Evolutionary conservation across 2,888 invertebrate genomes (phyloP).

Genomic region (Athetis lepigone): DNA sequence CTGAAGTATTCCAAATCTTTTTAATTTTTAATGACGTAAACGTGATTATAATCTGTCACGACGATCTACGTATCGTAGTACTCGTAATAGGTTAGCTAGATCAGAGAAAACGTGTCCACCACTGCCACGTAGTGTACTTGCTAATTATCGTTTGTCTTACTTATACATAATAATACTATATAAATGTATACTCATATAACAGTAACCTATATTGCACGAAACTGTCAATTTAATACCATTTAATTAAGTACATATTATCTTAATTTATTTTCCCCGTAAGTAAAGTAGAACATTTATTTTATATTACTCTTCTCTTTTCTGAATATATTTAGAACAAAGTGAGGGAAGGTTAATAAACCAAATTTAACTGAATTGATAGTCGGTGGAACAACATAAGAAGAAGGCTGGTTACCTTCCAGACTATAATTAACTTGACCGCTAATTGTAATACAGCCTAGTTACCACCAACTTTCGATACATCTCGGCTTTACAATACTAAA

Average conservation of each 20-base stretch:
- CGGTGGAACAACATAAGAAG: not conserved
- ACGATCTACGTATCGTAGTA: conserved; percentile 8
- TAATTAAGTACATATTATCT: too few relatives aligned
- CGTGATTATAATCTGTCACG: conserved; percentile 16
- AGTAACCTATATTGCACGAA: conserved; percentile 17
- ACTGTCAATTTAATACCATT: not conserved
- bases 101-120: conserved; percentile 27
- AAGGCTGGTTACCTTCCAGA: not conserved
- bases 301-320: not conserved
- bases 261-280: not conserved
- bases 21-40: conserved; percentile 1
- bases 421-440: not conserved
- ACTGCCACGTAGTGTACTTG: conserved; percentile 29
- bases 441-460: not conserved
- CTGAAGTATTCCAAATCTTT: not conserved
- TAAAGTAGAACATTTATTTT: too few relatives aligned
- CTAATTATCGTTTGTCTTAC: conserved; percentile 54
- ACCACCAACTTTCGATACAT: too few relatives aligned
- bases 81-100: conserved; percentile 9
- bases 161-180: conserved; percentile 22
- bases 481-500: too few relatives aligned
- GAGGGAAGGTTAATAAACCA: not conserved
- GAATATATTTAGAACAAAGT: not conserved
- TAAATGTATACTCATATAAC: conserved; percentile 4
- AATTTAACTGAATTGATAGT: not conserved